Conservation (phyloP, 30 jellyfish, hydroid and myxozoan genomes). For the Turritopsis dohrnii region DNA sequence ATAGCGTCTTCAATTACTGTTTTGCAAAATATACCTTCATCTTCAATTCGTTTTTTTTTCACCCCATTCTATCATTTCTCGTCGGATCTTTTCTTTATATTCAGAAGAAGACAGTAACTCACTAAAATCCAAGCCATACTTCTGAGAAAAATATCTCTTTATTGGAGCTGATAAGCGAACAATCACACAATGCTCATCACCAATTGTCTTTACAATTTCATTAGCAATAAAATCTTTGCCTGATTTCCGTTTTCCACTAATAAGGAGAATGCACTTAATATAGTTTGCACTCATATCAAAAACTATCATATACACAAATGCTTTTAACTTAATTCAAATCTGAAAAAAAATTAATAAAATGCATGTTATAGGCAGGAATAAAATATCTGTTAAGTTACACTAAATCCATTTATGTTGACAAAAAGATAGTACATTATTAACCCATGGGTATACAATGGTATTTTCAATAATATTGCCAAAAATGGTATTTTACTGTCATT, state of each 20-base stretch:
- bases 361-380: neutral
- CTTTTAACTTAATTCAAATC: neutral
- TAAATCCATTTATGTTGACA: too few species aligned
- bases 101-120: conserved; percentile 56
- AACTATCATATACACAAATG: neutral
- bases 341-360: neutral
- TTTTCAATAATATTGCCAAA: too few species aligned
- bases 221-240: conserved; percentile 78
- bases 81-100: conserved; percentile 60
- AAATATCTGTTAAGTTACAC: too few species aligned
- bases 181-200: conserved; percentile 18
- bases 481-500: too few species aligned
- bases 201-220: conserved; percentile 31
- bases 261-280: conserved; percentile 27
- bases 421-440: too few species aligned
- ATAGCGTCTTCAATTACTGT: conserved; percentile 34
- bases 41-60: conserved; percentile 53
- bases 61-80: conserved; percentile 83
- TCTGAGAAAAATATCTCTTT: conserved; percentile 33
- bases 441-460: too few species aligned
- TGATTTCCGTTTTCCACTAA: conserved; percentile 72
- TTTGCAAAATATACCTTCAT: conserved; percentile 53
- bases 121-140: conserved; percentile 34
- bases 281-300: neutral
- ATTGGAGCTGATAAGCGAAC: conserved; percentile 61